Evolutionary conservation across 1,140 invertebrate genomes (phyloP).

Genomic region (Magallana ariakensis): DNA sequence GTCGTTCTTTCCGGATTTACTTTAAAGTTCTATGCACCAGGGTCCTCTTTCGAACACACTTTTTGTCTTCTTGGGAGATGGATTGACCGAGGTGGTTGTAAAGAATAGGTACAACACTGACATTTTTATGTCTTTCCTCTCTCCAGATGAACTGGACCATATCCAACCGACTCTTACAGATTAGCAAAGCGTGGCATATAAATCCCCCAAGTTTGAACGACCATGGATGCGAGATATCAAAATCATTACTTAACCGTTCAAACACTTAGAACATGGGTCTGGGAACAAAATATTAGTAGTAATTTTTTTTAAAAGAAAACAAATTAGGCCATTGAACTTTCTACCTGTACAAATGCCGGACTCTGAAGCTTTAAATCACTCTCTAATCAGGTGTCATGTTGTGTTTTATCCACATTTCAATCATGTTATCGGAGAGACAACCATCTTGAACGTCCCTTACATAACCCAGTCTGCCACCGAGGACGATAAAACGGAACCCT

Average conservation of each 20-base stretch:
- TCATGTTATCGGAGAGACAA: constrained; percentile 30
- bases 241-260: too few species aligned
- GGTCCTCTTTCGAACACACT: too few species aligned
- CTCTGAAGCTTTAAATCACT: neutral
- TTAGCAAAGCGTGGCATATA: constrained; percentile 12
- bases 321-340: neutral
- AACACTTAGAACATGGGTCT: too few species aligned
- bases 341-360: neutral
- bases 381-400: constrained; percentile 11
- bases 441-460: constrained; percentile 7
- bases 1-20: too few species aligned
- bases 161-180: constrained; percentile 22
- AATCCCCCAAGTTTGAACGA: neutral
- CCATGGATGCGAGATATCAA: neutral
- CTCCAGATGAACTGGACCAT: constrained; percentile 13
- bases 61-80: neutral
- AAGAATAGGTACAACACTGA: constrained; percentile 18
- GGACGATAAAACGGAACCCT: constrained; percentile 5
- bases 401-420: constrained; percentile 17
- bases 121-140: constrained; percentile 19
- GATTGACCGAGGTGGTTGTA: neutral
- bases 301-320: too few species aligned
- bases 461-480: constrained; percentile 24
- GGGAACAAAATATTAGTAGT: too few species aligned
- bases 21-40: too few species aligned